phyloP scores from a whole-genome alignment of 2,888 invertebrate species.

The Falcaria lacertinaria region DNA sequence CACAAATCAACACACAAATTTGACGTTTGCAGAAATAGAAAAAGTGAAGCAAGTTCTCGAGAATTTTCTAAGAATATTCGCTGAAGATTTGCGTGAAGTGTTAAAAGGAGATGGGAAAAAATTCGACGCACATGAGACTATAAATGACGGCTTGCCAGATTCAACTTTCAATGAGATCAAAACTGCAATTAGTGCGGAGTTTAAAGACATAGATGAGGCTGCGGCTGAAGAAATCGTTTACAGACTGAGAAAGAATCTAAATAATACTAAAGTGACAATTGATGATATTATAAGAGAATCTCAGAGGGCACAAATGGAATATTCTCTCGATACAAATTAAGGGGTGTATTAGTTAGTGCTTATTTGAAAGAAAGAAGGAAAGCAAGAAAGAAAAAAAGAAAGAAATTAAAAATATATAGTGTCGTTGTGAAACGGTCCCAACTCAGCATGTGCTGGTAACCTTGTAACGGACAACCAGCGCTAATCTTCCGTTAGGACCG shows the following conservation, averaged over 20 bases:
- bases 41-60: neutral
- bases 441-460: too few species aligned
- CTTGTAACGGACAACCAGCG: too few species aligned
- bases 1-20: conserved; percentile 16
- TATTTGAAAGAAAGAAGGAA: too few species aligned
- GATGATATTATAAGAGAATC: neutral
- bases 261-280: conserved; percentile 2
- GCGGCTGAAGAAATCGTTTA: conserved; percentile 23
- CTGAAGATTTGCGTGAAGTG: neutral
- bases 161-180: conserved; percentile 11
- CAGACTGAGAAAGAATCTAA: conserved; percentile 24
- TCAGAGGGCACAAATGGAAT: neutral
- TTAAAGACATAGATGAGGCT: conserved; percentile 19
- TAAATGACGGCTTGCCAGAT: neutral
- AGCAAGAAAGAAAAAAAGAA: too few species aligned
- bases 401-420: too few species aligned
- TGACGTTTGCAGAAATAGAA: conserved; percentile 18
- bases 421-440: too few species aligned
- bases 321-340: neutral
- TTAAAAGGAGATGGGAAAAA: neutral
- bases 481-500: too few species aligned
- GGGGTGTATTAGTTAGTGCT: too few species aligned
- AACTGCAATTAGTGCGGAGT: conserved; percentile 18
- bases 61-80: neutral
- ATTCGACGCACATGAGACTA: neutral